Conservation (phyloP, 2,888 invertebrate species). For the Cepaea hortensis region DNA sequence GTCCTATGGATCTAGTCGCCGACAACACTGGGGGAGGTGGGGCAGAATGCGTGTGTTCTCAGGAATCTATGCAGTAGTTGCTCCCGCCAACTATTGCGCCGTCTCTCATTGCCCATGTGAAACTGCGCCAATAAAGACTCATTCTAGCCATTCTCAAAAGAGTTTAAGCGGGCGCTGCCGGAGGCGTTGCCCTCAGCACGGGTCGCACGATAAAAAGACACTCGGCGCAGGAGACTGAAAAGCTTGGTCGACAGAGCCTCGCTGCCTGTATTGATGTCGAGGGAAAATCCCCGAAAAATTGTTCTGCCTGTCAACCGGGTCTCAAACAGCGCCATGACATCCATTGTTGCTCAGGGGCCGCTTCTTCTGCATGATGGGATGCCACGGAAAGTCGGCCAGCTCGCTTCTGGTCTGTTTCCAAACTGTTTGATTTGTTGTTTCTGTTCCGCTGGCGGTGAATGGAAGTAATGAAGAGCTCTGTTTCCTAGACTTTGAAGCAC, state of each 20-base stretch:
- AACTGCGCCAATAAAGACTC: slow-evolving; percentile 10
- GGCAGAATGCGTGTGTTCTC: not conserved
- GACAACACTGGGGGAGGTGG: not conserved
- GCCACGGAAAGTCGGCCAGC: slow-evolving; percentile 9
- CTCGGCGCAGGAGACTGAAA: slow-evolving; percentile 24
- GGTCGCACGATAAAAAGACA: slow-evolving; percentile 31
- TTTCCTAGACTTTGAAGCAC: too few species aligned
- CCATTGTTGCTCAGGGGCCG: not conserved
- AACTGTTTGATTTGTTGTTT: too few species aligned
- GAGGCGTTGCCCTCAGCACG: slow-evolving; percentile 33
- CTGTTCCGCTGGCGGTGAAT: too few species aligned
- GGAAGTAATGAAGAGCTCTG: too few species aligned
- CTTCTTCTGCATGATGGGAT: slow-evolving; percentile 13
- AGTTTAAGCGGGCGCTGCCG: slow-evolving; percentile 12
- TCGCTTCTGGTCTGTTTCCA: not conserved
- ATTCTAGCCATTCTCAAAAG: slow-evolving; percentile 13
- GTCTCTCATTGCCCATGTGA: not conserved
- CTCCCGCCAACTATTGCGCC: not conserved
- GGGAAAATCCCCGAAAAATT: not conserved
- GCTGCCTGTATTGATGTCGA: not conserved
- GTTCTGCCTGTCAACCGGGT: slow-evolving; percentile 4
- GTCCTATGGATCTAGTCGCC: not conserved
- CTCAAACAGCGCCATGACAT: not conserved
- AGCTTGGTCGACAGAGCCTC: slow-evolving; percentile 17
- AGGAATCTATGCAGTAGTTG: not conserved